Evolutionary conservation across 1,140 invertebrate genomes (phyloP).

Genomic region (Anastatus disparis): DNA sequence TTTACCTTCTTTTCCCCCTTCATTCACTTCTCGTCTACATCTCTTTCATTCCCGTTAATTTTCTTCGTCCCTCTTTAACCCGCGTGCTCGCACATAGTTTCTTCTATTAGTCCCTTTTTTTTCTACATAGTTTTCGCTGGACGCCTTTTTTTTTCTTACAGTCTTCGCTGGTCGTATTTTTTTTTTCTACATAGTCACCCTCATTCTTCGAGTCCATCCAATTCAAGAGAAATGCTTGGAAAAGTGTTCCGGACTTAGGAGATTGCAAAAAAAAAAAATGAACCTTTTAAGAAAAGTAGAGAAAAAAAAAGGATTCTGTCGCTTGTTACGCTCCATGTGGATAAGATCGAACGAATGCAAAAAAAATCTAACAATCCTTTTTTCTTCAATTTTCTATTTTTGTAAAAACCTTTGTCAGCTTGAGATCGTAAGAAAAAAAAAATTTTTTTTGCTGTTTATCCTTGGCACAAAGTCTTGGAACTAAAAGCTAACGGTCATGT

Average conservation of each 20-base stretch:
- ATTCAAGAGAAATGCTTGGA: constrained; percentile 25
- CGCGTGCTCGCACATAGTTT: neutral
- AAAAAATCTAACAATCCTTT: constrained; percentile 35
- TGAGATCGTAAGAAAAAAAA: no score
- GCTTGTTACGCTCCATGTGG: constrained; percentile 13
- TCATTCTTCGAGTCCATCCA: constrained; percentile 21
- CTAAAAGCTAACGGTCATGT: constrained; percentile 32
- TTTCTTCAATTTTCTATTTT: constrained; percentile 26
- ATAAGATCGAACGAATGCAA: constrained; percentile 7
- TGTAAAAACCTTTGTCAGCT: no score
- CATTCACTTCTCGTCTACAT: constrained; percentile 16
- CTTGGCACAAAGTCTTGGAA: constrained; percentile 32
- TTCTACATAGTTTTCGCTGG: neutral
- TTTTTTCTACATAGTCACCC: constrained; percentile 20
- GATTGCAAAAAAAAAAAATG: constrained; percentile 38
- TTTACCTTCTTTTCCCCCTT: constrained; percentile 5
- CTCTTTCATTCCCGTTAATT: constrained; percentile 32
- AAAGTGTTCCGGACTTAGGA: constrained; percentile 27
- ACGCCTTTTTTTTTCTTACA: neutral
- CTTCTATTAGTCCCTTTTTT: neutral
- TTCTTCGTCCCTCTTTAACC: constrained; percentile 20
- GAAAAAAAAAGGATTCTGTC: neutral
- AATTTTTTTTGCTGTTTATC: constrained; percentile 31
- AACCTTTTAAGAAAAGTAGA: neutral
- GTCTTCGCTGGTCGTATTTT: neutral